Evolutionary conservation across 2,797 vertebrate genomes (phyloP).

Genomic region (Pangasius djambal): DNA sequence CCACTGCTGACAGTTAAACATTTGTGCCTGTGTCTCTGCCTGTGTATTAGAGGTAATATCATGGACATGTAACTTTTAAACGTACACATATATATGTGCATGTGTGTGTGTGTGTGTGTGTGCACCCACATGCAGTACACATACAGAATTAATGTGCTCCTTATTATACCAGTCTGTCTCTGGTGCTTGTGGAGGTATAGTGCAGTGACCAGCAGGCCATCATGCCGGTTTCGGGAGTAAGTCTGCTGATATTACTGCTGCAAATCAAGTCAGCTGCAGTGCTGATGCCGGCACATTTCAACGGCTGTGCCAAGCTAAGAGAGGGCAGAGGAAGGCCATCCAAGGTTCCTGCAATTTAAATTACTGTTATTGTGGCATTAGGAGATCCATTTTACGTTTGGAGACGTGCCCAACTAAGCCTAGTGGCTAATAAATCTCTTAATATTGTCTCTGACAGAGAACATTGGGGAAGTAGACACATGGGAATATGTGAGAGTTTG

Average conservation of each 20-base stretch:
- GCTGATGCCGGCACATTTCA: slow-evolving; percentile 39
- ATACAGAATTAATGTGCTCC: slow-evolving; percentile 16
- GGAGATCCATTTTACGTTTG: slow-evolving; percentile 30
- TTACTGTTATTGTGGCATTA: slow-evolving; percentile 30
- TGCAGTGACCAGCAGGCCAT: slow-evolving; percentile 28
- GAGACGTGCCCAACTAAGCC: slow-evolving; percentile 6
- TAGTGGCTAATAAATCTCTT: slow-evolving; percentile 8
- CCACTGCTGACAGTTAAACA: neutral
- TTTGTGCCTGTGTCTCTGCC: neutral
- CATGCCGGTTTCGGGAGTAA: slow-evolving; percentile 27
- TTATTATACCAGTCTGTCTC: slow-evolving; percentile 63
- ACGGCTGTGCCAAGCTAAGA: slow-evolving; percentile 32
- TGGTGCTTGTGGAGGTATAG: slow-evolving; percentile 17
- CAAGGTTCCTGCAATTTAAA: slow-evolving; percentile 30
- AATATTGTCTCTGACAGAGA: slow-evolving; percentile 25
- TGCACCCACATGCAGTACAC: neutral
- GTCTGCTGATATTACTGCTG: slow-evolving; percentile 44
- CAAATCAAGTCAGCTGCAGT: slow-evolving; percentile 50
- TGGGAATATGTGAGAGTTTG: neutral
- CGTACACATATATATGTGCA: too few relatives aligned
- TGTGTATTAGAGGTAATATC: neutral
- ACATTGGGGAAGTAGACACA: neutral
- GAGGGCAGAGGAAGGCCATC: slow-evolving; percentile 1
- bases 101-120: neutral
- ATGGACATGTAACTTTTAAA: neutral